Conservation (phyloP, 2,113 vertebrate genomes). For the Kobus ellipsiprymnus region DNA sequence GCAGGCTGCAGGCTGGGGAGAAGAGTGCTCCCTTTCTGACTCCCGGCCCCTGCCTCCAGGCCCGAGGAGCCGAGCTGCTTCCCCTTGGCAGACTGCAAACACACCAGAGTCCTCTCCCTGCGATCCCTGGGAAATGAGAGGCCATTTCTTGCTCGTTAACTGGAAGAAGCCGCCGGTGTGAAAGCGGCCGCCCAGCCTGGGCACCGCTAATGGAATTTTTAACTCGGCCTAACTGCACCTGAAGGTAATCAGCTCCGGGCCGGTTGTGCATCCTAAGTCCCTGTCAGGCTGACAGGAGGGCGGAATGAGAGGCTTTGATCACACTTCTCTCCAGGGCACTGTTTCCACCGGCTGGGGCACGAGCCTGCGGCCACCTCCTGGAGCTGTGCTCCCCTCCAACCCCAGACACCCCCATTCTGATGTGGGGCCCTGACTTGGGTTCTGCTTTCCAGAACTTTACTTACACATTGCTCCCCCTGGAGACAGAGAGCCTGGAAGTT, state of each 20-base stretch:
- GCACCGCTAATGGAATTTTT: conserved; percentile 64
- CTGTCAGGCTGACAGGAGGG: conserved; percentile 37
- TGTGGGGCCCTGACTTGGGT: neutral
- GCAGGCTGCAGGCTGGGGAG: conserved; percentile 67
- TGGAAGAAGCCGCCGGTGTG: conserved; percentile 26
- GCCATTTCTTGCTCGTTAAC: conserved; percentile 55
- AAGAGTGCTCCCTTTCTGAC: neutral
- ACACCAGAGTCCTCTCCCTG: neutral
- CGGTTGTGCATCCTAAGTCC: conserved; percentile 30
- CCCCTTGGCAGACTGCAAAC: conserved; percentile 16
- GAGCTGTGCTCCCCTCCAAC: neutral
- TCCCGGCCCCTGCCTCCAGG: neutral
- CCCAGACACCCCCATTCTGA: neutral
- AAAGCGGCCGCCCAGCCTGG: neutral
- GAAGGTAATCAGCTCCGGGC: conserved; percentile 58
- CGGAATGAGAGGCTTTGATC: conserved; percentile 49
- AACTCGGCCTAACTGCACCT: conserved; percentile 56
- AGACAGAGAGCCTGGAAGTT: neutral
- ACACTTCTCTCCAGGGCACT: neutral
- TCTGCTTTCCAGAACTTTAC: neutral
- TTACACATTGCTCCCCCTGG: neutral
- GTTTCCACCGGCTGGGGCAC: neutral
- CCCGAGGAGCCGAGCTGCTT: neutral
- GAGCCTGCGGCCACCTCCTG: neutral
- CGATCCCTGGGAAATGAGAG: neutral